phyloP scores from a whole-genome alignment of 2,113 vertebrate genomes.

The Cavia porcellus region DNA sequence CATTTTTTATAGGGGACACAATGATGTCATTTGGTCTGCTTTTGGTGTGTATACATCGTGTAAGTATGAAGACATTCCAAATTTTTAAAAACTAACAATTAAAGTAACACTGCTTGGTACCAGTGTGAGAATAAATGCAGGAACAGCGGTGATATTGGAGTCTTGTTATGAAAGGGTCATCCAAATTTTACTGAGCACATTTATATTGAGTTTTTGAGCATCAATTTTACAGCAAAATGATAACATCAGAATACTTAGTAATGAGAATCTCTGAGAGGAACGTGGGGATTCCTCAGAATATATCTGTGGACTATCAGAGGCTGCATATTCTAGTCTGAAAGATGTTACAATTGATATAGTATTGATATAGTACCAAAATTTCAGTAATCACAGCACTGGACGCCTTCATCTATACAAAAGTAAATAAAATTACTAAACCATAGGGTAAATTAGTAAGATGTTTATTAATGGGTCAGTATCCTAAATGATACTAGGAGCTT shows the following conservation, averaged over 20 bases:
- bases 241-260: slow-evolving; percentile 39
- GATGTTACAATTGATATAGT: slow-evolving; percentile 39
- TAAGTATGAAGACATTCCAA: slow-evolving; percentile 61
- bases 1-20: slow-evolving; percentile 65
- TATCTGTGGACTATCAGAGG: background rate
- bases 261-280: slow-evolving; percentile 4
- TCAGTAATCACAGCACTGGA: slow-evolving; percentile 32
- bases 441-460: background rate
- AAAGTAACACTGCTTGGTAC: slow-evolving; percentile 34
- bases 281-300: background rate
- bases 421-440: slow-evolving; percentile 46
- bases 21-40: slow-evolving; percentile 68
- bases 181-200: slow-evolving; percentile 48
- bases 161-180: slow-evolving; percentile 1
- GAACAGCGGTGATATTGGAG: background rate
- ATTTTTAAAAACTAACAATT: background rate
- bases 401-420: background rate
- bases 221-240: slow-evolving; percentile 36
- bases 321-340: slow-evolving; percentile 17
- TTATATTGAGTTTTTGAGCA: slow-evolving; percentile 28
- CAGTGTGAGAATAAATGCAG: slow-evolving; percentile 62
- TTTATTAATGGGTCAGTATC: slow-evolving; percentile 29
- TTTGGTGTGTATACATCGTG: slow-evolving; percentile 61
- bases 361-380: slow-evolving; percentile 53
- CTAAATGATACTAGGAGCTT: background rate